A percentile compares a stretch with the other conserved stretches of the same genome.
Conservation (phyloP, 1,140 invertebrate species). For the Hylaeus anthracinus region DNA sequence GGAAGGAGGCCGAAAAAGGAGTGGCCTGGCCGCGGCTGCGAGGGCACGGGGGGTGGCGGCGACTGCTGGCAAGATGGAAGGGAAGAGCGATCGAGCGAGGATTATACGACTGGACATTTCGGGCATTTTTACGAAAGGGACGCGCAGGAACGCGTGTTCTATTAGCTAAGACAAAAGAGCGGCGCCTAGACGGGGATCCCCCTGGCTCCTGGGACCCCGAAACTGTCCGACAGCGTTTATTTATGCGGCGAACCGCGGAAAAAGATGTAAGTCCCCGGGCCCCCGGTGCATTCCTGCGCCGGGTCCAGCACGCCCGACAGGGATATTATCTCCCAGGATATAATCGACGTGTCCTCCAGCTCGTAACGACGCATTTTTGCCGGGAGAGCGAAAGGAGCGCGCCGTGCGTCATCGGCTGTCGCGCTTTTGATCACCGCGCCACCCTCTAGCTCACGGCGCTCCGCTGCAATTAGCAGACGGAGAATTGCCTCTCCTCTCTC, state of each 20-base stretch:
- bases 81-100: constrained; percentile 71
- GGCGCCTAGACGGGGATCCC: constrained; percentile 75
- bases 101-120: constrained; percentile 79
- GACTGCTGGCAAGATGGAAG: constrained; percentile 28
- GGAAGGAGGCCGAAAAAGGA: constrained; percentile 42
- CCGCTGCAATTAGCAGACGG: neutral
- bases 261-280: constrained; percentile 78
- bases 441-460: neutral
- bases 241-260: constrained; percentile 79
- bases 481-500: neutral
- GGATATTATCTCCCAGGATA: constrained; percentile 64
- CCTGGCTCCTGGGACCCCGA: constrained; percentile 43
- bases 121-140: constrained; percentile 77
- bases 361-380: constrained; percentile 63
- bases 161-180: constrained; percentile 81
- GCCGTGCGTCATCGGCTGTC: constrained; percentile 17
- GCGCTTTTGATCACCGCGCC: neutral
- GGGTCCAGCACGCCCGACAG: constrained; percentile 54
- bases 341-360: constrained; percentile 66
- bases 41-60: constrained; percentile 22
- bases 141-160: constrained; percentile 79
- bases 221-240: constrained; percentile 79
- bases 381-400: constrained; percentile 15
- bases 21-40: constrained; percentile 22
- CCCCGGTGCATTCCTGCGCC: constrained; percentile 71